Percentiles rank a stretch among this genome's conserved stretches.
phyloP scores from a whole-genome alignment of 2,113 vertebrate genomes.

The Vidua macroura region DNA sequence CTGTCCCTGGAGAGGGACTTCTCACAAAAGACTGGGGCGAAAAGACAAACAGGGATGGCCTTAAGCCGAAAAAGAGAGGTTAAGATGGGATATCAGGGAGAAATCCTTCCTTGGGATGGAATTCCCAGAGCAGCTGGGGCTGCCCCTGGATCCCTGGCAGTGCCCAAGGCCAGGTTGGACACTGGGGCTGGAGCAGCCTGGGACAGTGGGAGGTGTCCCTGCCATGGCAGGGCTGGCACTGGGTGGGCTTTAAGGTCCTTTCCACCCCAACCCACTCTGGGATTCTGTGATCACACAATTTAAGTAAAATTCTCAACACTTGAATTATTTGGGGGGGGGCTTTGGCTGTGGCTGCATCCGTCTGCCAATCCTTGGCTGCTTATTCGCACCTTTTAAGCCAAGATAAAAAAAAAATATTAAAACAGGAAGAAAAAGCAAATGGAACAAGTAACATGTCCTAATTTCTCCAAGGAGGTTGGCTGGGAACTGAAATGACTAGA shows the following conservation, averaged over 20 bases:
- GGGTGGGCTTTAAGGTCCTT: fast-evolving
- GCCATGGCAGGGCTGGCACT: not conserved
- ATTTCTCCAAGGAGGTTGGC: conserved; percentile 35
- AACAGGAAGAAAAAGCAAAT: not conserved
- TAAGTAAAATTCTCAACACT: not conserved
- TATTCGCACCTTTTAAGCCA: not conserved
- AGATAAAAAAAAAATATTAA: not conserved
- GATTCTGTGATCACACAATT: not conserved
- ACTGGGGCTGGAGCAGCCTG: not conserved
- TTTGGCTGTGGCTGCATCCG: not conserved
- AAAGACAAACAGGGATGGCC: not conserved
- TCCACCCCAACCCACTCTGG: not conserved
- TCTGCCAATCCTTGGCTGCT: not conserved
- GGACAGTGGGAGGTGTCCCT: not conserved
- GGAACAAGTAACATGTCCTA: conserved; percentile 11
- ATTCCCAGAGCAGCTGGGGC: not conserved
- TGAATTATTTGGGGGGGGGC: not conserved
- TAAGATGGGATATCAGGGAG: not conserved
- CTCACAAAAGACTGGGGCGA: too few relatives aligned
- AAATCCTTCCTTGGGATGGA: not conserved
- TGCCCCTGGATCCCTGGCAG: not conserved
- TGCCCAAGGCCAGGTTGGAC: not conserved
- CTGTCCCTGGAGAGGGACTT: not conserved
- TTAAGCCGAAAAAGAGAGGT: not conserved
- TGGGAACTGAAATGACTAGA: conserved; percentile 7